phyloP scores from a whole-genome alignment of 1,140 invertebrate species.

The Batillaria attramentaria region DNA sequence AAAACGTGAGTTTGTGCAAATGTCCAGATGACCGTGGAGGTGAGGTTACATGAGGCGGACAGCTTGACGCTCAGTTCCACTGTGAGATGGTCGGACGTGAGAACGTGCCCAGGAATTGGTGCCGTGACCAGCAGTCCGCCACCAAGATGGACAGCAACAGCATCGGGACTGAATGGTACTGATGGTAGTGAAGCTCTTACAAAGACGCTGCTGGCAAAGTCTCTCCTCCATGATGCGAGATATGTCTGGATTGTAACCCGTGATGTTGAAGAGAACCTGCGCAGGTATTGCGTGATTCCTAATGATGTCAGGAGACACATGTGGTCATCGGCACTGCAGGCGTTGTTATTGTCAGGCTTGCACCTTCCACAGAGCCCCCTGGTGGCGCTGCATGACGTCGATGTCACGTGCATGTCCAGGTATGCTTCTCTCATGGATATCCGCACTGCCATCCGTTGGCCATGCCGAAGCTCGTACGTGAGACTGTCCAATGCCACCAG shows the following conservation, averaged over 20 bases:
- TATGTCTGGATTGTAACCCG: neutral
- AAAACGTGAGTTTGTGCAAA: conserved; percentile 36
- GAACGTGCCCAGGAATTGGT: neutral
- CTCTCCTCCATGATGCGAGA: conserved; percentile 8
- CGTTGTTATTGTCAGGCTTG: neutral
- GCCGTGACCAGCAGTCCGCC: conserved; percentile 11
- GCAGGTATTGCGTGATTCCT: conserved; percentile 9
- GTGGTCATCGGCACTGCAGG: neutral
- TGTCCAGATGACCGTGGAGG: conserved; percentile 30
- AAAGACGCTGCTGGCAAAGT: conserved; percentile 17
- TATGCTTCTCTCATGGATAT: conserved; percentile 22
- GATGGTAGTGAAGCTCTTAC: neutral
- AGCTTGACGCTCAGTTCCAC: conserved; percentile 20
- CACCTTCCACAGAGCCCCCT: conserved; percentile 25
- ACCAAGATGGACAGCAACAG: conserved; percentile 4
- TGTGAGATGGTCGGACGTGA: conserved; percentile 1
- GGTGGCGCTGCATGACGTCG: neutral
- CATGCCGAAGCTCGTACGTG: conserved; percentile 15
- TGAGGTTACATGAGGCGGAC: conserved; percentile 18
- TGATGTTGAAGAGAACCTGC: neutral
- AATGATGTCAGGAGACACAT: conserved; percentile 5
- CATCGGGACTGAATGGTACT: neutral
- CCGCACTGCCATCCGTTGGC: neutral
- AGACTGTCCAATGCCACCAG: conserved; percentile 22
- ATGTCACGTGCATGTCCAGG: conserved; percentile 26